Conservation (phyloP, 2,113 vertebrate species). For the Ascaphus truei region DNA sequence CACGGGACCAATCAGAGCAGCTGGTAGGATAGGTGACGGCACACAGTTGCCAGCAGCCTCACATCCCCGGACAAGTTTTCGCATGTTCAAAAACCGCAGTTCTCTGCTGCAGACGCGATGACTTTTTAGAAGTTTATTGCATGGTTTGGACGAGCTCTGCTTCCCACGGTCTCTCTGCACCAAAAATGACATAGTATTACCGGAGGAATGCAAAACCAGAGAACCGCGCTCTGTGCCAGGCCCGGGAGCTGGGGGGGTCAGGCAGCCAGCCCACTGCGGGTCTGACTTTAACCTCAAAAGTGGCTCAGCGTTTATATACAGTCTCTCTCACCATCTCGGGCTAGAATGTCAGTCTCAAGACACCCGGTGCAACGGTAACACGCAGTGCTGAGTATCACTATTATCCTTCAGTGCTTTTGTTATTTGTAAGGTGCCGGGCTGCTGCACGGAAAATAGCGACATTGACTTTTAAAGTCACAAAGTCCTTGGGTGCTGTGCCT, state of each 20-base stretch:
- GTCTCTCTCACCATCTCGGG: slow-evolving; percentile 7
- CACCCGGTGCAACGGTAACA: slow-evolving; percentile 9
- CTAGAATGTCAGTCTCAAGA: background rate
- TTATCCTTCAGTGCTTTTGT: background rate
- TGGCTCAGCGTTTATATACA: slow-evolving; percentile 12
- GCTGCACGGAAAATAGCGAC: no score
- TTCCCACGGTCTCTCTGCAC: slow-evolving; percentile 23
- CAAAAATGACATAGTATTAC: slow-evolving; percentile 33
- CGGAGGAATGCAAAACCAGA: slow-evolving; percentile 25
- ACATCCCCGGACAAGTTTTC: slow-evolving; percentile 1
- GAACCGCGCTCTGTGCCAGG: slow-evolving; percentile 10
- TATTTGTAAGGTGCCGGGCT: no score
- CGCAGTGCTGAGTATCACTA: background rate
- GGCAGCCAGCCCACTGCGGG: slow-evolving; percentile 12
- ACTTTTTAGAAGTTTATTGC: background rate
- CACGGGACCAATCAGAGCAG: no score
- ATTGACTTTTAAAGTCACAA: no score
- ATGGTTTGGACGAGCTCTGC: slow-evolving; percentile 9
- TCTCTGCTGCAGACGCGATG: background rate
- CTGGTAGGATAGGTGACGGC: no score
- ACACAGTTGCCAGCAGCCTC: background rate
- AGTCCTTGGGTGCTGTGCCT: no score
- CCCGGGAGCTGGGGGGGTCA: slow-evolving; percentile 14
- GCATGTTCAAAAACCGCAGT: slow-evolving; percentile 5
- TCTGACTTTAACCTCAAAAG: slow-evolving; percentile 21